Conservation (phyloP, 92 coral and sea anemone genomes). For the Siderastrea radians region DNA sequence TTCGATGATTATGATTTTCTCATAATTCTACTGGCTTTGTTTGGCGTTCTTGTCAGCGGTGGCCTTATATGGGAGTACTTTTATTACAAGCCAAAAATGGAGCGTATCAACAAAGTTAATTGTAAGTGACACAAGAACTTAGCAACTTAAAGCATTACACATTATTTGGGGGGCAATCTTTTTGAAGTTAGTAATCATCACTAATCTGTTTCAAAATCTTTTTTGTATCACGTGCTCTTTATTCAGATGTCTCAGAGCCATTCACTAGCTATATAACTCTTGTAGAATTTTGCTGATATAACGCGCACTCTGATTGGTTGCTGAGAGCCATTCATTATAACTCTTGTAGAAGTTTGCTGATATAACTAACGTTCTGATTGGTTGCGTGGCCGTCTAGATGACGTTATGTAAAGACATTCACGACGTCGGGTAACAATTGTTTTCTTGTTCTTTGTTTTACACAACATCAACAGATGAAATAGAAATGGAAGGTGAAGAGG, state of each 20-base stretch:
- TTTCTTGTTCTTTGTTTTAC: neutral
- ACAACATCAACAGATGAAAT: neutral
- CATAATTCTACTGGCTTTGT: slow-evolving; percentile 89
- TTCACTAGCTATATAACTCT: no score
- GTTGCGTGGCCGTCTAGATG: no score
- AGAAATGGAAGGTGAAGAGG: slow-evolving; percentile 50
- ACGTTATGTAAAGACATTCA: neutral
- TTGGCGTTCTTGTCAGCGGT: slow-evolving; percentile 77
- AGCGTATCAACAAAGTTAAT: slow-evolving; percentile 49
- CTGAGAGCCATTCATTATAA: no score
- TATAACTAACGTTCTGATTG: no score
- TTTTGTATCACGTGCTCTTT: no score
- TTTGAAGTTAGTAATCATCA: no score
- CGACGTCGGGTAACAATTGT: neutral
- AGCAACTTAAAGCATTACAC: no score
- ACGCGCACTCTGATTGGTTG: neutral
- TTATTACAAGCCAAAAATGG: slow-evolving; percentile 77
- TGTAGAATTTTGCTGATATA: no score
- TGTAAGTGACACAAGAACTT: neutral
- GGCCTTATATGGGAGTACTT: slow-evolving; percentile 94
- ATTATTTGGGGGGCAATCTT: no score
- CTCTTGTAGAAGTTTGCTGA: no score
- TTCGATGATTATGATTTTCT: slow-evolving; percentile 94
- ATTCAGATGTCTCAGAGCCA: no score
- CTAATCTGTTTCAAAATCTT: no score